phyloP scores from a whole-genome alignment of 2,797 vertebrate genomes.

The Podarcis siculus region DNA sequence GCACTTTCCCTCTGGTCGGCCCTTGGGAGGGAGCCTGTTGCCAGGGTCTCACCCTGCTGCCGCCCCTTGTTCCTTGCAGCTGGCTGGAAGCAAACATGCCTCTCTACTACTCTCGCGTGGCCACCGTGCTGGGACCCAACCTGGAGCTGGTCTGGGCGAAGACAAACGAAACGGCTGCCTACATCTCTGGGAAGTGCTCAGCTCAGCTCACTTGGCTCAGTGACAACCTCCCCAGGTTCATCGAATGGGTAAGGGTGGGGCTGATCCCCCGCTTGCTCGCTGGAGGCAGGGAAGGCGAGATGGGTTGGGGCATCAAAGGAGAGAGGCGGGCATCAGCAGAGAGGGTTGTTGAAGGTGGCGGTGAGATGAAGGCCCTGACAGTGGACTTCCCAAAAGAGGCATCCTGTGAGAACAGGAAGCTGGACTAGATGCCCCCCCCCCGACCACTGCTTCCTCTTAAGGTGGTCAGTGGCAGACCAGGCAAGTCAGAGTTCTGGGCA shows the following conservation, averaged over 20 bases:
- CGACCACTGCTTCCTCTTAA: neutral
- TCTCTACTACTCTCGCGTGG: slow-evolving; percentile 78
- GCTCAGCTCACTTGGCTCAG: slow-evolving; percentile 78
- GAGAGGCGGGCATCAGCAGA: neutral
- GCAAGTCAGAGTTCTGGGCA: neutral
- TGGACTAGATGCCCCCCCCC: too few relatives aligned
- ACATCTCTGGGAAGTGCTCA: slow-evolving; percentile 74
- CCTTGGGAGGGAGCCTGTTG: neutral
- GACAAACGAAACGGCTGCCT: slow-evolving; percentile 61
- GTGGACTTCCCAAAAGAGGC: too few relatives aligned
- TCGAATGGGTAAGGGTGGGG: slow-evolving; percentile 82
- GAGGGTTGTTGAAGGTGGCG: neutral
- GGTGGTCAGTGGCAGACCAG: neutral
- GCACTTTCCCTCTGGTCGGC: neutral
- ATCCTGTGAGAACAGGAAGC: too few relatives aligned
- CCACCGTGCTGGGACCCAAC: slow-evolving; percentile 75
- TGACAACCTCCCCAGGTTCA: slow-evolving; percentile 77
- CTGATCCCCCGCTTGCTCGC: neutral
- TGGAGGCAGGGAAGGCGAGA: too few relatives aligned
- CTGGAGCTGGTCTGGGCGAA: slow-evolving; percentile 79
- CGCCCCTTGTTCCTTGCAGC: slow-evolving; percentile 65
- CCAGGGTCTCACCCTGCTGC: neutral
- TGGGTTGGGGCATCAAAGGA: neutral
- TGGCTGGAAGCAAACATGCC: slow-evolving; percentile 87
- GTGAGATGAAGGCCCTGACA: neutral